A percentile compares a stretch with the other conserved stretches of the same genome.
These are phyloP conservation scores for Notechis scutatus DNA, from an alignment of 2,113 vertebrate genomes.

Conservation along the genomic window DNA sequence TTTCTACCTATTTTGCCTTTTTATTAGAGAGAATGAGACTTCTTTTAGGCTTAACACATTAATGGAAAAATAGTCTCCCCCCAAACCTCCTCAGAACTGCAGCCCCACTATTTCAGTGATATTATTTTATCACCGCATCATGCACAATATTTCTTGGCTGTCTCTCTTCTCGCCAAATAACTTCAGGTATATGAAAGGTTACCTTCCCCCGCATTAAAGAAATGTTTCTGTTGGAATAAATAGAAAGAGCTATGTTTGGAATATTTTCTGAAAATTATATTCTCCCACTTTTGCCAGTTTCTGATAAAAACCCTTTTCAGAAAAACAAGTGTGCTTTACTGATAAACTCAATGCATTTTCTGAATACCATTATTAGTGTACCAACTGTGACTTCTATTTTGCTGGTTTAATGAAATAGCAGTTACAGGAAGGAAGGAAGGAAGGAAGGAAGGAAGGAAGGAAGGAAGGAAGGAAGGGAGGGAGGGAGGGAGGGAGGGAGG, in stretches of 20 bases:
- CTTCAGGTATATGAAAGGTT: not conserved
- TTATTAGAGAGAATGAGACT: not conserved
- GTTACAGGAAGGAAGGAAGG: not conserved
- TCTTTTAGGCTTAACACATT: not conserved
- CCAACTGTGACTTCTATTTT: conserved; percentile 11
- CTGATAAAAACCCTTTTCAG: not conserved
- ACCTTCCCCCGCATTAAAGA: not conserved
- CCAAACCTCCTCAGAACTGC: not conserved
- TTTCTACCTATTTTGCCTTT: not conserved
- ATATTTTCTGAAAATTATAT: not conserved
- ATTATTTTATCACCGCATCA: not conserved
- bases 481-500: not conserved
- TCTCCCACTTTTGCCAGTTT: not conserved
- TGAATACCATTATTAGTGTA: conserved; percentile 20
- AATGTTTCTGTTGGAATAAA: not conserved
- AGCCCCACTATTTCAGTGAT: not conserved
- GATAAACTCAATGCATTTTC: not conserved
- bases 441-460: not conserved
- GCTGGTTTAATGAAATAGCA: conserved; percentile 26
- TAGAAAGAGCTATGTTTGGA: not conserved
- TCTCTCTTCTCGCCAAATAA: not conserved
- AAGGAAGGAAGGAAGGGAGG: not conserved
- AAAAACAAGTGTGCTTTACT: not conserved
- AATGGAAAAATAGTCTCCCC: not conserved
- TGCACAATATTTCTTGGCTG: not conserved